Evolutionary conservation across 1,140 invertebrate genomes (phyloP).

Genomic region (Diprion similis): DNA sequence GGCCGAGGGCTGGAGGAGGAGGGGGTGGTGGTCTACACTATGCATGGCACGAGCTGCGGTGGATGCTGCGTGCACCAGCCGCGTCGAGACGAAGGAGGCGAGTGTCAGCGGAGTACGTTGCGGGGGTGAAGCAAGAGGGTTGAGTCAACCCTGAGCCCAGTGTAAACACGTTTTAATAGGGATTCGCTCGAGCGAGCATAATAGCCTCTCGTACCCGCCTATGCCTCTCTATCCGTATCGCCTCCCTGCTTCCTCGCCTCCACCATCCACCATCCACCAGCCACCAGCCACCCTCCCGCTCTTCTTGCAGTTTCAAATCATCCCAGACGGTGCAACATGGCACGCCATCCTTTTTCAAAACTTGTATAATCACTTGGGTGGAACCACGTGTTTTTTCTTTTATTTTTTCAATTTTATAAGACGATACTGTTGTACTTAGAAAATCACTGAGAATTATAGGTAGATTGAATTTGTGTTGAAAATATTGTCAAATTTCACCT

Average conservation of each 20-base stretch:
- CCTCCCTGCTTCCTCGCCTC: background rate
- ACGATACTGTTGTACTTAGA: too few species aligned
- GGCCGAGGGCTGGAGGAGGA: constrained; percentile 11
- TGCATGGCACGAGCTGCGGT: background rate
- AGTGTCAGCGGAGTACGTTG: constrained; percentile 44
- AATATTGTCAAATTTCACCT: too few species aligned
- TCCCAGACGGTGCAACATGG: too few species aligned
- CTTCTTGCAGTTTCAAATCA: too few species aligned
- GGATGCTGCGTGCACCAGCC: constrained; percentile 20
- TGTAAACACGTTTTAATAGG: constrained; percentile 65
- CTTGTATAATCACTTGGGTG: too few species aligned
- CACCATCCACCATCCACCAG: background rate
- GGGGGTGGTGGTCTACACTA: background rate
- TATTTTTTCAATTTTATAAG: too few species aligned
- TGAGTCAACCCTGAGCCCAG: constrained; percentile 64
- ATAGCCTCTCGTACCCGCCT: constrained; percentile 54
- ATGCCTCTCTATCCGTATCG: background rate
- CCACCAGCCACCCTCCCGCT: background rate
- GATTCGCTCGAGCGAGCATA: constrained; percentile 64
- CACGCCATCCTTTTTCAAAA: too few species aligned
- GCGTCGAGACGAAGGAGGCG: constrained; percentile 38
- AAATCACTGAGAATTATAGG: too few species aligned
- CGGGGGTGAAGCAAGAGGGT: constrained; percentile 45
- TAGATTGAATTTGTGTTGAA: too few species aligned
- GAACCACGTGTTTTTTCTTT: too few species aligned